Percentiles rank a stretch among this genome's conserved stretches.
Conservation (phyloP, 30 jellyfish, hydroid and myxozoan species). For the Turritopsis dohrnii region DNA sequence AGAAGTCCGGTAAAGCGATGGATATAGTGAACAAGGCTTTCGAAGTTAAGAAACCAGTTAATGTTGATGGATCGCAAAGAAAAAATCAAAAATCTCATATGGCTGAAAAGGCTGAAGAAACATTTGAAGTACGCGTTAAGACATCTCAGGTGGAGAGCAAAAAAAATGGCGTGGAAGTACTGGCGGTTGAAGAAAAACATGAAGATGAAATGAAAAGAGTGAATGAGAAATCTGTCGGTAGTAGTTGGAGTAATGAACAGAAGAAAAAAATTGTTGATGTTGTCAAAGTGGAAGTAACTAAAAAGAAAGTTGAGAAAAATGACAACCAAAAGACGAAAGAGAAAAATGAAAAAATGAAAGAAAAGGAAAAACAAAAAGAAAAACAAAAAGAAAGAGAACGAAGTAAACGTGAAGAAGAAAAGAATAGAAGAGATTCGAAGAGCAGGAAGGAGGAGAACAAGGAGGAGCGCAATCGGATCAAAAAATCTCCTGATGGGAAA, state of each 20-base stretch:
- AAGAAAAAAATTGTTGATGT: no score
- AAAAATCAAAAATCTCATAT: conserved; percentile 25
- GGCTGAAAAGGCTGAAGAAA: neutral
- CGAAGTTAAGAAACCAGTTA: conserved; percentile 18
- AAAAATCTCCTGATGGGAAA: neutral
- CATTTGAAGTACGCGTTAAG: neutral
- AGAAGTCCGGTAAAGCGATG: neutral
- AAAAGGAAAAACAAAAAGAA: conserved; percentile 21
- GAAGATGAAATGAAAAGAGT: conserved; percentile 10
- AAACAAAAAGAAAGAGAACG: conserved; percentile 20
- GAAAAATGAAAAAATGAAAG: conserved; percentile 5
- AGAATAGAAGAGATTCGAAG: conserved; percentile 6
- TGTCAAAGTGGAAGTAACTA: conserved; percentile 13
- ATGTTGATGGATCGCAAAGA: conserved; percentile 23
- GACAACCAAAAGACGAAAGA: conserved; percentile 45
- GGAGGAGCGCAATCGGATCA: neutral
- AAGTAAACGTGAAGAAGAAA: conserved; percentile 23
- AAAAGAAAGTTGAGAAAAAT: conserved; percentile 27
- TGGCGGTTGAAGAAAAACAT: conserved; percentile 2
- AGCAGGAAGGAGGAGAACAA: conserved; percentile 29
- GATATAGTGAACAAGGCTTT: neutral
- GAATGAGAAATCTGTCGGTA: no score
- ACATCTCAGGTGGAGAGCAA: conserved; percentile 50
- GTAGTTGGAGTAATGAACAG: conserved; percentile 17
- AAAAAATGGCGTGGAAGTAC: conserved; percentile 25